Percentiles rank a stretch among this genome's conserved stretches.
These are phyloP conservation scores for Chymomyza caudatula DNA, from an alignment of 2,888 invertebrate genomes.

Conservation along the genomic window DNA sequence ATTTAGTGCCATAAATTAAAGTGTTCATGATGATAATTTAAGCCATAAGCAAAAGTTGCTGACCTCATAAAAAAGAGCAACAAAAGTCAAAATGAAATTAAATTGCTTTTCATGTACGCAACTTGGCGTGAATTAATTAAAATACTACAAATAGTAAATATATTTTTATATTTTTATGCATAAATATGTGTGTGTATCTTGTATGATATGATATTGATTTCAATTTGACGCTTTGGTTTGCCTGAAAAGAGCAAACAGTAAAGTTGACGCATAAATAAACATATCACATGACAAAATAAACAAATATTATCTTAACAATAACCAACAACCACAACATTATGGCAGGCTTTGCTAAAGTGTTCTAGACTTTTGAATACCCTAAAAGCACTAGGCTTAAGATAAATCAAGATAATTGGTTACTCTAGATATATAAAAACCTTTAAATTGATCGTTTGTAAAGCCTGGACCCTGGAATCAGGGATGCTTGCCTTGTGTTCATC, in stretches of 20 bases:
- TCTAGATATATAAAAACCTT: too few relatives aligned
- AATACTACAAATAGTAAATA: not conserved
- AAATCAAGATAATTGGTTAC: too few relatives aligned
- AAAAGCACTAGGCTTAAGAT: not conserved
- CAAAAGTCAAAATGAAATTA: slow-evolving; percentile 38
- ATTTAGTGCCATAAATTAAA: slow-evolving; percentile 34
- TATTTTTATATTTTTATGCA: not conserved
- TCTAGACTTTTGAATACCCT: not conserved
- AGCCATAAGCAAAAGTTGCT: slow-evolving; percentile 27
- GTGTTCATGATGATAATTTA: slow-evolving; percentile 26
- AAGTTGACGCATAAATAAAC: slow-evolving; percentile 16
- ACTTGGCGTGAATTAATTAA: slow-evolving; percentile 3
- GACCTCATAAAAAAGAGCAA: slow-evolving; percentile 8
- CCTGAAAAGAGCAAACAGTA: not conserved
- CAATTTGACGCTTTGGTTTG: slow-evolving; percentile 15
- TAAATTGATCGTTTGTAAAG: too few relatives aligned
- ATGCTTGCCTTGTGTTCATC: too few relatives aligned
- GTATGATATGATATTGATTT: not conserved
- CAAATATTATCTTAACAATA: not conserved
- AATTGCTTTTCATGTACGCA: slow-evolving; percentile 29
- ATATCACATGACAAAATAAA: slow-evolving; percentile 35
- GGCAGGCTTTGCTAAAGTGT: too few relatives aligned
- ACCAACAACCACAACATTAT: too few relatives aligned
- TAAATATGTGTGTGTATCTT: not conserved
- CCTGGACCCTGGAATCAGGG: too few relatives aligned